Base-by-base conservation (phyloP, 2,888 invertebrate species). In the Ecdyonurus torrentis region DNA sequence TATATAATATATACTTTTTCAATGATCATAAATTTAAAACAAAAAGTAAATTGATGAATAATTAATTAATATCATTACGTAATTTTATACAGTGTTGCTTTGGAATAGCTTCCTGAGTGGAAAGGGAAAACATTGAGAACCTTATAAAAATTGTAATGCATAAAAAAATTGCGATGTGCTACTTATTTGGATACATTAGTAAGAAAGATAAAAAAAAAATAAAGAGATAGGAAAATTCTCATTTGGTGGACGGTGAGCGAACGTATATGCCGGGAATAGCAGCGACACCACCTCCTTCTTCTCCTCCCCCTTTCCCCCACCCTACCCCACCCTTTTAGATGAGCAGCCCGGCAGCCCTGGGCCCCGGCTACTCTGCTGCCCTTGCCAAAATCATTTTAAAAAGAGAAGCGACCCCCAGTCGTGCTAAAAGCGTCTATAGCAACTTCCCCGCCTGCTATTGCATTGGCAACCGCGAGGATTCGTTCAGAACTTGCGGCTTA, bases 321-420 rank as follows among this genome's bases (percentile, higher is more conserved):
- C 20, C 3, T 60, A 61, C 59, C 55, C 60, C 78, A 78, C 78
- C 77, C 76, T 74, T 77, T 76, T 76, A 73, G 76, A 75, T 74
- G 76, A 74, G 74, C 74, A 72, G 72, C 55, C 52, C 59, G 23
- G 66, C 66, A 68, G 50, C 23, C 37, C 25, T 22, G 65, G 61
- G 60, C 50, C 52, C n/a, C n/a, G n/a, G n/a, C n/a, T n/a, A n/a
- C n/a, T 24, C 61, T 24, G 68, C 65, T 67, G 69, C 78, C 79
- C 80, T 81, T 85, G 85, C 85, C 85, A 85, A 85, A 85, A 85
- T 84, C 83, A 85, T 85, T 55, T 84, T 83, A 83, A 82, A 83
- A 81, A 84, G 83, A 81, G 81, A 79, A 79, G 78, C 78, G 55
- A 55, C 55, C 55, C 55, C 55, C 55, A 55, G 55, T 55, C 53